Base-by-base conservation (phyloP, 2,888 invertebrate genomes). In the Drosophila paramelanica region DNA sequence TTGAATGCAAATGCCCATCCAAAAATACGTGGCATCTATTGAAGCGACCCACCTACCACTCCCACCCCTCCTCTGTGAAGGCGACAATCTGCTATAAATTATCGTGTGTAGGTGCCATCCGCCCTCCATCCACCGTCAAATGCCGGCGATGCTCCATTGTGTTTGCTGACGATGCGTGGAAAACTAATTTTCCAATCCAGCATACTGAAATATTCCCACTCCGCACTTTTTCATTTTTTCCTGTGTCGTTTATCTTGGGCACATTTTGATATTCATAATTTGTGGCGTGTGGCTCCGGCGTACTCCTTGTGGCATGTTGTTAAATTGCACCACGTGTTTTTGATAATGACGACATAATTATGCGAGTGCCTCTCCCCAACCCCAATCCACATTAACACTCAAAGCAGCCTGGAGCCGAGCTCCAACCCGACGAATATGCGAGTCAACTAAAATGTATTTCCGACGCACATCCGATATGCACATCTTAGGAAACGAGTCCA, bases 311-410 rank as follows among this genome's bases (percentile, higher is more conserved):
- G 76, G 72, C 79, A 71, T 73, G 60, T 74, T 83, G 84, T 69
- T 86, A 88, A 90, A 90, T 90, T 86, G 88, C 79, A 89, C 90
- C 92, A 92, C 92, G 91, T 92, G 92, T 91, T 92, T 91, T 85
- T 89, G 90, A 91, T 92, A 91, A 92, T 91, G 90, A 91, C 89
- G 85, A 87, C 87, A 87, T 87, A 85, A 87, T 84, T 86, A 86
- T 61, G 52, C 51, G 23, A 42, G 47, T 17, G 11, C 41, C 55
- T 20, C 10, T 36, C 46, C 23, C n/a, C n/a, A 14, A 3, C 36
- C 23, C 20, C 20, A 3, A 42, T 3, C 45, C 11, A 8, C 33
- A 11, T 7, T 10, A 33, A 8, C 27, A 27, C 10, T 6, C 10
- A 11, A 17, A 7, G 13, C 33, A 13, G 27, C n/a, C 20, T 45